Evolutionary conservation across 2,888 invertebrate genomes (phyloP).

Genomic region (Heliconius cydno): DNA sequence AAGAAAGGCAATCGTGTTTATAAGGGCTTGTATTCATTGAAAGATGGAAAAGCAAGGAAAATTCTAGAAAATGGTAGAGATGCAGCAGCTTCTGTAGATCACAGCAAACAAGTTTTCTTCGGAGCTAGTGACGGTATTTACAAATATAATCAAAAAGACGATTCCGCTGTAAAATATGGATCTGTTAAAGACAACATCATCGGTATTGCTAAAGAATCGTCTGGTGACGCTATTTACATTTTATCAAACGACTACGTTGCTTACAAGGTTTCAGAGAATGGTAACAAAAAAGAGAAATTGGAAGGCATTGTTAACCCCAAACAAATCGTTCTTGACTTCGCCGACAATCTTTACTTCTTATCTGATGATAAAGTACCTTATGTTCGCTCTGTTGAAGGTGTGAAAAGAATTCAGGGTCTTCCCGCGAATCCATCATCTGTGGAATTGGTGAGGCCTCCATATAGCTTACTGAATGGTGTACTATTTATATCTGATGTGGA

Average conservation of each 20-base stretch:
- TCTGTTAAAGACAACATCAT: not conserved
- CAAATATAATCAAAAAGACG: conserved; percentile 50
- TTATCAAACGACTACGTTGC: not conserved
- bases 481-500: not conserved
- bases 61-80: conserved; percentile 59
- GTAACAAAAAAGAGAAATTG: conserved; percentile 50
- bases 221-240: not conserved
- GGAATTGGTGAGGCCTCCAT: conserved; percentile 60
- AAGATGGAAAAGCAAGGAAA: conserved; percentile 50
- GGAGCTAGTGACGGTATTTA: conserved; percentile 64
- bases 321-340: not conserved
- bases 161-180: conserved; percentile 47
- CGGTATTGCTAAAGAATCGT: not conserved
- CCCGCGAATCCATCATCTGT: conserved; percentile 55
- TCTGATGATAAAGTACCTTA: not conserved
- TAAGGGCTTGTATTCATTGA: not conserved
- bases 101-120: conserved; percentile 56
- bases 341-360: not conserved
- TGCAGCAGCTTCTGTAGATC: conserved; percentile 54
- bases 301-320: not conserved
- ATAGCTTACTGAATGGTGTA: conserved; percentile 58
- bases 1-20: not conserved
- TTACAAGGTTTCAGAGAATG: conserved; percentile 54
- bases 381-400: conserved; percentile 52
- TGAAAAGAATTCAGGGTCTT: conserved; percentile 61